Percentiles rank a stretch among this genome's conserved stretches.
phyloP scores from a whole-genome alignment of 1,140 invertebrate genomes.

The Lucilia sericata region DNA sequence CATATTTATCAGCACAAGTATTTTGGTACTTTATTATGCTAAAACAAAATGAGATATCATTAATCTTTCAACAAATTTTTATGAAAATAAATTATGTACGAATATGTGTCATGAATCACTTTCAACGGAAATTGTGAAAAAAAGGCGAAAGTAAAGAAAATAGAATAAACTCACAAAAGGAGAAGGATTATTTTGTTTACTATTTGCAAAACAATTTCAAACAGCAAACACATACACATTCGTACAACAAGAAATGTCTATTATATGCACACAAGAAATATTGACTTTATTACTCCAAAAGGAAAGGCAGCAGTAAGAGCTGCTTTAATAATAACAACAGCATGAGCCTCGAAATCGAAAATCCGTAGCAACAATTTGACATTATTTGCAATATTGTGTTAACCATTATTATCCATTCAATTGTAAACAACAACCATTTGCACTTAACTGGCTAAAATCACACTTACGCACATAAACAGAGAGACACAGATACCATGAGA shows the following conservation, averaged over 20 bases:
- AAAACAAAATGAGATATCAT: neutral
- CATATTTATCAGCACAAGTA: neutral
- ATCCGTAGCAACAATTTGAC: neutral
- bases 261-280: neutral
- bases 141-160: no score
- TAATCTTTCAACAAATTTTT: neutral
- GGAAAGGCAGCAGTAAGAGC: neutral
- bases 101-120: neutral
- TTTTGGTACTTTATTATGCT: neutral
- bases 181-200: neutral
- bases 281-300: neutral
- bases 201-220: neutral
- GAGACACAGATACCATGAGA: no score
- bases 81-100: constrained; percentile 2
- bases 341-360: no score
- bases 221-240: neutral
- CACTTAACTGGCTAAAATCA: constrained; percentile 1
- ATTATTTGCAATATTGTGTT: neutral
- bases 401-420: constrained; percentile 1
- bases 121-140: neutral
- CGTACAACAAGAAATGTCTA: neutral
- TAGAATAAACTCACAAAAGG: neutral
- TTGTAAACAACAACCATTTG: constrained; percentile 6
- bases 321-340: no score
- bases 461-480: neutral